These are phyloP conservation scores for Micropoecilia bifurca DNA, from an alignment of 2,797 vertebrate species.

Conservation along the genomic window DNA sequence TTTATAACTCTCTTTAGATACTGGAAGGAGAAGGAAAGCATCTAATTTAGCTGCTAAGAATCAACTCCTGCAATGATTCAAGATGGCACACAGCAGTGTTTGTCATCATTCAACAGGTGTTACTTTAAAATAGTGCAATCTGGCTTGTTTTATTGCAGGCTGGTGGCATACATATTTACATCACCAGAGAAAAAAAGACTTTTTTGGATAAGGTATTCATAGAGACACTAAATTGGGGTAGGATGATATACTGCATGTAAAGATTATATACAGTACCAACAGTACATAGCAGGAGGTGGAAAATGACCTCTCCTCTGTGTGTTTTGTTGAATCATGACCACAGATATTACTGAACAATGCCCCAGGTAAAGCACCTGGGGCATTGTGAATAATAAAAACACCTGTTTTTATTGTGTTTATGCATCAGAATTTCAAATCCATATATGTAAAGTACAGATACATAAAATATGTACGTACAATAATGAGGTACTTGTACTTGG, in stretches of 20 bases:
- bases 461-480: no score
- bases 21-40: background rate
- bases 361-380: no score
- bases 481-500: no score
- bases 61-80: background rate
- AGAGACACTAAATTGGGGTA: background rate
- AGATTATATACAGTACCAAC: background rate
- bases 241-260: background rate
- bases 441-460: no score
- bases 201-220: background rate
- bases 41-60: background rate
- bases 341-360: background rate
- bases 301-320: background rate
- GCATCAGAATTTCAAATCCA: no score
- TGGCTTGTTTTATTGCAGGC: background rate
- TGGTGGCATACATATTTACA: background rate
- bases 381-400: no score
- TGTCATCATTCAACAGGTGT: background rate
- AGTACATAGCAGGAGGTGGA: background rate
- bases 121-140: background rate
- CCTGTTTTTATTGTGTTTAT: no score
- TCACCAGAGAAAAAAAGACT: no score
- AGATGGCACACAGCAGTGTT: background rate
- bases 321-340: background rate
- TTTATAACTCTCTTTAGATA: background rate